These are phyloP conservation scores for Platysternon megacephalum DNA, from an alignment of 2,113 vertebrate species.

Conservation along the genomic window DNA sequence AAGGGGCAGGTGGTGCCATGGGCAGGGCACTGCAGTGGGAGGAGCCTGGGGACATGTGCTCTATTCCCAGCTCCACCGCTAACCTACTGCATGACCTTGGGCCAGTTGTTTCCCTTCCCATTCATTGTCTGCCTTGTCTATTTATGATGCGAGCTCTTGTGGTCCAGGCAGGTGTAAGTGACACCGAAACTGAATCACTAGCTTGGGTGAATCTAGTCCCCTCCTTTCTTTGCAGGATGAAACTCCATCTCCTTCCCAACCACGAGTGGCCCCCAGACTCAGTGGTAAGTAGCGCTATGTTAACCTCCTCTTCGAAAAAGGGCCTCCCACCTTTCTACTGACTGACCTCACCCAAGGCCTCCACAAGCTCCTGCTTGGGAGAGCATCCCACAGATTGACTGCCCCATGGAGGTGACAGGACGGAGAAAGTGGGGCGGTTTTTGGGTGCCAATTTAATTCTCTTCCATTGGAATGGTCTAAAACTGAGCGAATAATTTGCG, in stretches of 20 bases:
- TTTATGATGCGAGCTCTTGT: background rate
- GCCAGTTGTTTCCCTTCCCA: background rate
- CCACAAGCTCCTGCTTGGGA: background rate
- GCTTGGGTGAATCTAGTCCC: background rate
- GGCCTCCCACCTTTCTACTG: background rate
- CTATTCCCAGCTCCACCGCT: background rate
- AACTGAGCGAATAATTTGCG: conserved; percentile 3
- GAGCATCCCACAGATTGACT: background rate
- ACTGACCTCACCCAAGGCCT: background rate
- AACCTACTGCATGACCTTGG: background rate
- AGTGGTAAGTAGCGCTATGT: background rate
- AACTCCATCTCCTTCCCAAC: background rate
- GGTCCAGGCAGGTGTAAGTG: background rate
- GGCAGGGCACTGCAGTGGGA: no score
- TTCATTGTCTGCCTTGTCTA: background rate
- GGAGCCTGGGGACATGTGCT: background rate
- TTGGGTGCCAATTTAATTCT: background rate
- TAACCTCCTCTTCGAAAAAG: background rate
- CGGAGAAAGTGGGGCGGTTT: background rate
- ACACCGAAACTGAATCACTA: background rate
- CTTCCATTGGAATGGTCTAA: conserved; percentile 19
- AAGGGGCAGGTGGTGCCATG: background rate
- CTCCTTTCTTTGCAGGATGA: background rate
- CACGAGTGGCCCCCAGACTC: no score
- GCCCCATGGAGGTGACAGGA: background rate